Conservation (phyloP, 2,113 vertebrate species). For the Pavo muticus region DNA sequence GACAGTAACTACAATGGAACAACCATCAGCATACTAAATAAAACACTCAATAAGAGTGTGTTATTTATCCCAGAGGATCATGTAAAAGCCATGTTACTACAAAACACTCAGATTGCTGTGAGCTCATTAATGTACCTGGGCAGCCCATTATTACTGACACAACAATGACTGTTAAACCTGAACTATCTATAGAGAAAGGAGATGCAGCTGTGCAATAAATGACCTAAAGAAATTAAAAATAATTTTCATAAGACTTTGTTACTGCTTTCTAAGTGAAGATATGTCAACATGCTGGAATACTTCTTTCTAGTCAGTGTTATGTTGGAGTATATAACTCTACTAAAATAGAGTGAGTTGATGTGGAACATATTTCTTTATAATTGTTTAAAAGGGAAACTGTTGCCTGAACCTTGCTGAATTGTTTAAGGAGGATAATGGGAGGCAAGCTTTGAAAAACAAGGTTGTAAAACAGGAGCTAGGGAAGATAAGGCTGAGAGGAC, state of each 20-base stretch:
- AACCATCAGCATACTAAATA: constrained; percentile 5
- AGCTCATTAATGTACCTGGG: constrained; percentile 17
- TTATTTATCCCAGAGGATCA: constrained; percentile 15
- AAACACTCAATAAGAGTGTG: not conserved
- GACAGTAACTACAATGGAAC: not conserved
- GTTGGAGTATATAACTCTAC: not conserved
- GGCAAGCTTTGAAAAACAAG: too few species aligned
- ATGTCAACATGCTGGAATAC: not conserved
- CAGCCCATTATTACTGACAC: not conserved
- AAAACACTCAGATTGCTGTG: not conserved
- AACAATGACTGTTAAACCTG: constrained; percentile 9
- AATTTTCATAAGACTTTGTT: not conserved
- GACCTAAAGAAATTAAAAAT: not conserved
- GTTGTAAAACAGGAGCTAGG: too few species aligned
- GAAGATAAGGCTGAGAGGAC: too few species aligned
- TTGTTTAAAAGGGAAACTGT: too few species aligned
- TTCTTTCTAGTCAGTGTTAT: not conserved
- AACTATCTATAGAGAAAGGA: not conserved
- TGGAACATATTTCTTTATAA: too few species aligned
- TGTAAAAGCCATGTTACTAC: not conserved
- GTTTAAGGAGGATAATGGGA: too few species aligned
- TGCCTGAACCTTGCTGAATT: too few species aligned
- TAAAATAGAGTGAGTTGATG: not conserved
- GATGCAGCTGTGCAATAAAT: not conserved
- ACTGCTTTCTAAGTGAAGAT: not conserved